Percentiles rank a stretch among this genome's conserved stretches.
Conservation (phyloP, 2,113 vertebrate genomes). For the Corythornis vintsioides region DNA sequence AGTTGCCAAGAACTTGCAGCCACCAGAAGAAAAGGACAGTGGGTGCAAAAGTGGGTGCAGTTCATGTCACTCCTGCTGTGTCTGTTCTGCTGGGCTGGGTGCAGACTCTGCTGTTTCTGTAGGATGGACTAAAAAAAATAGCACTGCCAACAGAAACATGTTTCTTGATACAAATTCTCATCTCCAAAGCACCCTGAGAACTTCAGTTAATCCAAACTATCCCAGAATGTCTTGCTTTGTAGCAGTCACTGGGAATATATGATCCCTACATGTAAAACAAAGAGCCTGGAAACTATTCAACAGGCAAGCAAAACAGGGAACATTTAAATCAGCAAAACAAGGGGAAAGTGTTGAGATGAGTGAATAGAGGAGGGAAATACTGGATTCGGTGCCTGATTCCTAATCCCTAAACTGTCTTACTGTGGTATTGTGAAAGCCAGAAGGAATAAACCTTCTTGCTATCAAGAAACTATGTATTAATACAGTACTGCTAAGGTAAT, state of each 20-base stretch:
- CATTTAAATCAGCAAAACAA: neutral
- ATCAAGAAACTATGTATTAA: slow-evolving; percentile 20
- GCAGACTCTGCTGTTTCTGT: neutral
- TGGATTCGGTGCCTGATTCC: neutral
- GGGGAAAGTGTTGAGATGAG: neutral
- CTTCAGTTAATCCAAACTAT: neutral
- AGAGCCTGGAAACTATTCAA: slow-evolving; percentile 12
- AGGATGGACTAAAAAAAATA: neutral
- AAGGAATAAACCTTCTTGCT: slow-evolving; percentile 25
- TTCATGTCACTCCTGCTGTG: fast-evolving
- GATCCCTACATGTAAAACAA: neutral
- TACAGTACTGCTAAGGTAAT: slow-evolving; percentile 49
- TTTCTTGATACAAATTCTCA: neutral
- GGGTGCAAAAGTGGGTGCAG: fast-evolving
- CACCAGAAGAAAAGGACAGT: fast-evolving
- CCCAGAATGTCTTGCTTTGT: neutral
- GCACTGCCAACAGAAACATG: neutral
- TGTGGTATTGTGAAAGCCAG: neutral
- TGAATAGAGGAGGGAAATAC: neutral
- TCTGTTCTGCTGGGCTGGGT: fast-evolving
- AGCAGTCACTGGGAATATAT: slow-evolving; percentile 10
- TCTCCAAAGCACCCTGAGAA: neutral
- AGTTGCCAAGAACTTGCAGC: neutral
- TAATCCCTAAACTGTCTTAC: slow-evolving; percentile 20
- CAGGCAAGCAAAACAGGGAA: neutral